A percentile compares a stretch with the other conserved stretches of the same genome.
These are phyloP conservation scores for Lithosia quadra DNA, from an alignment of 2,888 invertebrate species.

Conservation along the genomic window DNA sequence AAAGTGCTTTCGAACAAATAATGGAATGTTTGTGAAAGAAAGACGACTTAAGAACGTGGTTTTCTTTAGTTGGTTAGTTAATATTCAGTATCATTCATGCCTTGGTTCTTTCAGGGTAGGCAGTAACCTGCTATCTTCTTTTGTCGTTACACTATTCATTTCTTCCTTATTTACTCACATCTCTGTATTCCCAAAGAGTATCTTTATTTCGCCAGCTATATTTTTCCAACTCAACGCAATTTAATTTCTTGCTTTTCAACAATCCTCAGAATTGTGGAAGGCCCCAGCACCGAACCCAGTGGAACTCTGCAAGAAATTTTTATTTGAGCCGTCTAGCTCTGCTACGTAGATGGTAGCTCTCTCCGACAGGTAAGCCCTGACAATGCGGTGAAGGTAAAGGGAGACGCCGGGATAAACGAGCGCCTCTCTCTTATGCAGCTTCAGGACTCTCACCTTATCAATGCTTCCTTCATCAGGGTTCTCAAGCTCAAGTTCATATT, in stretches of 20 bases:
- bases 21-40: conserved; percentile 35
- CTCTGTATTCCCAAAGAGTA: background rate
- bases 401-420: background rate
- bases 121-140: background rate
- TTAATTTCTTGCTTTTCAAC: too few species aligned
- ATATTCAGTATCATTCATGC: background rate
- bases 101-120: background rate
- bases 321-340: background rate
- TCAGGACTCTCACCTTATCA: background rate
- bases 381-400: background rate
- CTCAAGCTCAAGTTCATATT: too few species aligned
- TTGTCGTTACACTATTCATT: background rate
- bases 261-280: background rate
- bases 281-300: background rate
- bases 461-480: background rate
- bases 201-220: background rate
- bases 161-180: background rate
- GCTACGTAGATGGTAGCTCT: background rate
- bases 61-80: background rate
- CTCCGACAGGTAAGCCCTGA: background rate
- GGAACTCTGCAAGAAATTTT: background rate
- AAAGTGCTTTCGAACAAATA: conserved; percentile 47
- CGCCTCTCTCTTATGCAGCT: background rate
- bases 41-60: conserved; percentile 16
- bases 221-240: background rate